A percentile compares a stretch with the other conserved stretches of the same genome.
Evolutionary conservation across 1,140 invertebrate genomes (phyloP).

Genomic region (Proales similis): DNA sequence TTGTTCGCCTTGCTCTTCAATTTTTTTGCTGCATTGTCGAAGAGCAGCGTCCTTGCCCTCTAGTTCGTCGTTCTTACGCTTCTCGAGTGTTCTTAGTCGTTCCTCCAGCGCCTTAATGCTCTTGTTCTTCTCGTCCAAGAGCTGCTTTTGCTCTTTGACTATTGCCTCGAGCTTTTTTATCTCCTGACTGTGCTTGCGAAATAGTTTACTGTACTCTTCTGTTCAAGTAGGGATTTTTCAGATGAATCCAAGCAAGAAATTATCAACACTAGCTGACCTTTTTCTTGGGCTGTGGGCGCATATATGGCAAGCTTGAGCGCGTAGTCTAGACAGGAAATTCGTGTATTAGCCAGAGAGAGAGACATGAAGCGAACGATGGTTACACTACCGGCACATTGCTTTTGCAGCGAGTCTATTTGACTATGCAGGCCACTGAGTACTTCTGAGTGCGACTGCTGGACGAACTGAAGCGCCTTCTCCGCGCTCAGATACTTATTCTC

Average conservation of each 20-base stretch:
- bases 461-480: conserved; percentile 30
- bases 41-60: neutral
- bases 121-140: conserved; percentile 21
- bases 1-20: conserved; percentile 16
- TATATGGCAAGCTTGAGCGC: conserved; percentile 14
- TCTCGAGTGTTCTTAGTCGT: conserved; percentile 16
- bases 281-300: conserved; percentile 16
- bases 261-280: conserved; percentile 10
- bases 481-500: conserved; percentile 21
- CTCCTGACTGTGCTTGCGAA: conserved; percentile 13
- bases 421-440: conserved; percentile 17
- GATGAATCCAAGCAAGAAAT: neutral
- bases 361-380: neutral
- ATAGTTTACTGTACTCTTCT: conserved; percentile 36
- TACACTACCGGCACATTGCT: conserved; percentile 29
- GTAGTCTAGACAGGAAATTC: conserved; percentile 14
- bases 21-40: conserved; percentile 13
- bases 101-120: conserved; percentile 23
- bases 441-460: conserved; percentile 28
- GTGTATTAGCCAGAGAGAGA: neutral
- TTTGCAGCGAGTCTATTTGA: conserved; percentile 24
- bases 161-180: conserved; percentile 26
- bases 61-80: conserved; percentile 3
- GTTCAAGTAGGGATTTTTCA: neutral
- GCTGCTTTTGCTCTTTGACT: conserved; percentile 30